A percentile compares a stretch with the other conserved stretches of the same genome.
These are phyloP conservation scores for Ceryle rudis DNA, from an alignment of 2,797 vertebrate species.

Conservation along the genomic window DNA sequence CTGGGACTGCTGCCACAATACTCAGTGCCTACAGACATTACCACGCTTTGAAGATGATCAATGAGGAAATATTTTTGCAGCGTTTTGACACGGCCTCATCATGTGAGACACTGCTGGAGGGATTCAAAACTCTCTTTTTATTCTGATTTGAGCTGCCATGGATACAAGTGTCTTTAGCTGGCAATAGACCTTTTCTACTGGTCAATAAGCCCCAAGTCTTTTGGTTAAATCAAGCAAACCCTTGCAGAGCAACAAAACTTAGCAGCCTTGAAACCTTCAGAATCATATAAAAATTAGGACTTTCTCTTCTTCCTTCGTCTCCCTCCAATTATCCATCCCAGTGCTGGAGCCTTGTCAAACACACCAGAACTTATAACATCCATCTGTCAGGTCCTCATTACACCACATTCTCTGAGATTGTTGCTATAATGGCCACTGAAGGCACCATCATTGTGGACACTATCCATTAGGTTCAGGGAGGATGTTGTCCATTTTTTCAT, in stretches of 20 bases:
- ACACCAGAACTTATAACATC: neutral
- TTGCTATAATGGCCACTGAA: neutral
- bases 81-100: neutral
- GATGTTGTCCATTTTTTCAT: neutral
- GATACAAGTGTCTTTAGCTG: neutral
- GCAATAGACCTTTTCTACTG: conserved; percentile 11
- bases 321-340: neutral
- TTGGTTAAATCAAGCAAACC: neutral
- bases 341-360: neutral
- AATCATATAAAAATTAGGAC: neutral
- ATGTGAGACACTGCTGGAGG: neutral
- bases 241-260: neutral
- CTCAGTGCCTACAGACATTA: neutral
- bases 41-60: conserved; percentile 31
- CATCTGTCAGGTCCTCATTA: neutral
- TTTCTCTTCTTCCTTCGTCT: neutral
- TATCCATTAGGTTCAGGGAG: neutral
- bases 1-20: neutral
- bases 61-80: neutral
- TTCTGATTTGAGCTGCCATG: conserved; percentile 34
- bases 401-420: neutral
- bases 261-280: neutral
- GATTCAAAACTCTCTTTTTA: neutral
- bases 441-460: neutral
- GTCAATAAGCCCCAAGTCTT: neutral